These are phyloP conservation scores for Crocodylus rhombifer DNA, from an alignment of 2,797 vertebrate species.

Conservation along the genomic window DNA sequence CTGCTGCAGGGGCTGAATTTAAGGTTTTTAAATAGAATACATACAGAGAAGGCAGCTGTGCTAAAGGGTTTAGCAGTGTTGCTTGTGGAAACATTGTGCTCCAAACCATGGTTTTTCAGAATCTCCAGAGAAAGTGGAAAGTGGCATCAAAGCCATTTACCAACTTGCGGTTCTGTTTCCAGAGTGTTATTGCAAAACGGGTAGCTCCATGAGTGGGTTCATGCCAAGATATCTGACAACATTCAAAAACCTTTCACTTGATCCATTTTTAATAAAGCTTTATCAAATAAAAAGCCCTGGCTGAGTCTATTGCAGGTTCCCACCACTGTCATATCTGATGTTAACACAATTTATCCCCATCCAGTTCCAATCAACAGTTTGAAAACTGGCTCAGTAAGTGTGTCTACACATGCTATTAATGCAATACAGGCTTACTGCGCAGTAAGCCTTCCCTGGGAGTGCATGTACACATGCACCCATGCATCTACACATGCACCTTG, in stretches of 20 bases:
- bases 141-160: slow-evolving; percentile 15
- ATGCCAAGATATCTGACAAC: neutral
- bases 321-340: accelerated
- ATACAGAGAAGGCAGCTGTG: slow-evolving; percentile 31
- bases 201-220: neutral
- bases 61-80: neutral
- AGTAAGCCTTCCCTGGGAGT: no score
- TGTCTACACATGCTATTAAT: neutral
- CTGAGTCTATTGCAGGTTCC: slow-evolving; percentile 18
- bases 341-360: neutral
- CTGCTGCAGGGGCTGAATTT: slow-evolving; percentile 39
- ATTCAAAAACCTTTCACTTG: slow-evolving; percentile 34
- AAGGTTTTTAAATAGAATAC: slow-evolving; percentile 57
- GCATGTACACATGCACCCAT: no score
- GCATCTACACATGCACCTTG: no score
- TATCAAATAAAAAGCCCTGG: slow-evolving; percentile 39
- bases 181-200: neutral
- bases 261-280: slow-evolving; percentile 65
- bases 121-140: neutral
- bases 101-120: neutral
- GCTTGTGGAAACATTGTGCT: slow-evolving; percentile 8
- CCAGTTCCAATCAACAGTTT: neutral
- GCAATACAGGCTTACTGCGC: no score
- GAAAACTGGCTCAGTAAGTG: neutral
- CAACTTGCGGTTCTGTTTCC: neutral